phyloP scores from a whole-genome alignment of 2,888 invertebrate genomes.

The Pristionchus fissidentatus region DNA sequence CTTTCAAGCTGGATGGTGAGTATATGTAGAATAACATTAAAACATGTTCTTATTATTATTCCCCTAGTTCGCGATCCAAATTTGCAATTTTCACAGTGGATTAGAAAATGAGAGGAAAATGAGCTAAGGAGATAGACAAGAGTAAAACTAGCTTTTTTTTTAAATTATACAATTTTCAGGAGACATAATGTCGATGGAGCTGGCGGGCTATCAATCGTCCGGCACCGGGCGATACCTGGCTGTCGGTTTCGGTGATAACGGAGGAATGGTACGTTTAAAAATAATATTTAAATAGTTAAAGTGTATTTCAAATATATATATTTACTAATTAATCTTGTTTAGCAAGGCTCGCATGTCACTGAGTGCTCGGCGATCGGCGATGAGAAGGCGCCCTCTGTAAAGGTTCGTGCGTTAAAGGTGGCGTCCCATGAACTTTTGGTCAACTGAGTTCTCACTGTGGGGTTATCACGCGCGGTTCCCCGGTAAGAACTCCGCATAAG shows the following conservation, averaged over 20 bases:
- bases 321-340: too few relatives aligned
- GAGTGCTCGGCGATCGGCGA: slow-evolving; percentile 60
- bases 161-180: background rate
- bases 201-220: background rate
- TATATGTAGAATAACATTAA: too few relatives aligned
- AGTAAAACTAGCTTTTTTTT: background rate
- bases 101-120: too few relatives aligned
- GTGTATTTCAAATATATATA: too few relatives aligned
- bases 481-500: too few relatives aligned
- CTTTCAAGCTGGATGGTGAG: slow-evolving; percentile 17
- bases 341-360: slow-evolving; percentile 49
- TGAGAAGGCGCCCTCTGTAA: slow-evolving; percentile 15
- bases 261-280: slow-evolving; percentile 10
- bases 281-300: background rate
- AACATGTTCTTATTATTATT: too few relatives aligned
- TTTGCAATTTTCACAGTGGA: too few relatives aligned
- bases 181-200: background rate
- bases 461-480: too few relatives aligned
- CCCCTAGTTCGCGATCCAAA: too few relatives aligned
- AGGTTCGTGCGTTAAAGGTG: background rate
- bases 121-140: too few relatives aligned
- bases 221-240: background rate
- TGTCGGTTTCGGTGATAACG: background rate
- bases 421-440: too few relatives aligned
- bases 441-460: too few relatives aligned